Percentiles rank a stretch among this genome's conserved stretches.
phyloP scores from a whole-genome alignment of 2,888 invertebrate genomes.

The Hypomecis punctinalis region DNA sequence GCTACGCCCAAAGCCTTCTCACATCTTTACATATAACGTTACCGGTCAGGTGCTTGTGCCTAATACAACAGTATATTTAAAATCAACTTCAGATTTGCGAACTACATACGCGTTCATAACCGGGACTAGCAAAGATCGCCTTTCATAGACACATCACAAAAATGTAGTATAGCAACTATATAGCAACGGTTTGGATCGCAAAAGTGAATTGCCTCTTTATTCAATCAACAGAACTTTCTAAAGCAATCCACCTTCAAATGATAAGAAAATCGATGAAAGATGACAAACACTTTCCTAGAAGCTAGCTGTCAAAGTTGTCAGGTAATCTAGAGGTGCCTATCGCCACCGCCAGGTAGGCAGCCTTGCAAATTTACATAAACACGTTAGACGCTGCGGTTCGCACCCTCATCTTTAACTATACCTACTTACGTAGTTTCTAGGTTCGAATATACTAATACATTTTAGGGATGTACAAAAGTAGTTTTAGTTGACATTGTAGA shows the following conservation, averaged over 20 bases:
- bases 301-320: neutral
- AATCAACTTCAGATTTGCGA: too few species aligned
- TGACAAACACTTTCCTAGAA: neutral
- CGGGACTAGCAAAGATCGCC: too few species aligned
- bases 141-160: too few species aligned
- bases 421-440: neutral
- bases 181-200: too few species aligned
- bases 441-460: neutral
- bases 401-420: conserved; percentile 46
- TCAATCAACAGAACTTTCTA: too few species aligned
- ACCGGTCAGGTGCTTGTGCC: too few species aligned
- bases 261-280: conserved; percentile 1
- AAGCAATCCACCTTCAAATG: neutral
- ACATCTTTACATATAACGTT: too few species aligned
- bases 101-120: too few species aligned
- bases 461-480: conserved; percentile 1
- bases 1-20: too few species aligned
- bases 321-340: conserved; percentile 30
- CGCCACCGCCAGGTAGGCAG: conserved; percentile 44
- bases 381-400: conserved; percentile 53
- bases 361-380: conserved; percentile 59
- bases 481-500: neutral
- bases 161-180: too few species aligned
- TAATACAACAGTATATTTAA: too few species aligned
- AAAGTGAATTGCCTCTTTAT: too few species aligned